Conservation (phyloP, 2,113 vertebrate genomes). For the Heterochromis multidens region DNA sequence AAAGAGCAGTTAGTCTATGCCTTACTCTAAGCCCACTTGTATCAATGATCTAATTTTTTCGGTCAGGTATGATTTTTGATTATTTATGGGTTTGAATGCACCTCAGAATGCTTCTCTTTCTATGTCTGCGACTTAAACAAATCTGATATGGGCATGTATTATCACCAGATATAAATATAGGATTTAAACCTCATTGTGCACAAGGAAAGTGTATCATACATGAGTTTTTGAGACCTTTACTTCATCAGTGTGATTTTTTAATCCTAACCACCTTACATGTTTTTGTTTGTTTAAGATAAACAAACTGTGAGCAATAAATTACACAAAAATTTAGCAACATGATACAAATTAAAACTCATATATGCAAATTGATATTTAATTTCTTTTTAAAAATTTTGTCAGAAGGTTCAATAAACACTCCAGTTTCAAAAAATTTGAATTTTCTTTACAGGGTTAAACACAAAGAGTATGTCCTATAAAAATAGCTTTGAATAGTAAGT, state of each 20-base stretch:
- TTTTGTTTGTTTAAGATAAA: too few relatives aligned
- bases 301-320: too few relatives aligned
- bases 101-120: background rate
- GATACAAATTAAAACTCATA: background rate
- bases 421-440: background rate
- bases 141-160: background rate
- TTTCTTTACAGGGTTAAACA: background rate
- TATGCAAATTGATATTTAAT: background rate
- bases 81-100: too few relatives aligned
- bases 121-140: too few relatives aligned
- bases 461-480: background rate
- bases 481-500: background rate
- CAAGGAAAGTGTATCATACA: background rate
- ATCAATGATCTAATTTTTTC: background rate
- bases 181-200: background rate
- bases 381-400: accelerated
- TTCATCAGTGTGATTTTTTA: too few relatives aligned
- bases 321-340: background rate
- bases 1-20: background rate
- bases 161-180: background rate
- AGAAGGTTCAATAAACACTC: background rate
- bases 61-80: background rate
- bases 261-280: too few relatives aligned
- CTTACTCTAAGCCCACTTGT: background rate
- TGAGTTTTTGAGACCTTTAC: too few relatives aligned